Evolutionary conservation across 2,888 invertebrate genomes (phyloP).

Genomic region (Eupithecia exiguata): DNA sequence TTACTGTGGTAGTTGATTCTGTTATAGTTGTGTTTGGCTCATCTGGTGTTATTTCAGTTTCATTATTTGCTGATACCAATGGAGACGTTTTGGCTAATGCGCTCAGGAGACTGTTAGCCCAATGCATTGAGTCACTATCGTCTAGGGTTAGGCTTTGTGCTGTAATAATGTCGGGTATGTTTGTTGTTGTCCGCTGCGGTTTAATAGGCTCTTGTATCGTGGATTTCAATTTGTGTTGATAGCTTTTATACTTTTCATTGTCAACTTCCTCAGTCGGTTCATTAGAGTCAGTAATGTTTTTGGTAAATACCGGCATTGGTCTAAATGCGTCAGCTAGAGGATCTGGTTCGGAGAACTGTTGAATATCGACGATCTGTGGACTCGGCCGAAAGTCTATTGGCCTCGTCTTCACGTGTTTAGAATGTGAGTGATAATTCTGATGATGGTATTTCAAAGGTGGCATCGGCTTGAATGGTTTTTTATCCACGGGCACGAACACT

Average conservation of each 20-base stretch:
- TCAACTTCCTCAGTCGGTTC: conserved; percentile 46
- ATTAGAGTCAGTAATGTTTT: conserved; percentile 43
- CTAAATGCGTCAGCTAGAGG: conserved; percentile 68
- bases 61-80: conserved; percentile 55
- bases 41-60: conserved; percentile 48
- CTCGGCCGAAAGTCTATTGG: conserved; percentile 74
- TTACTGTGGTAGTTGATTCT: conserved; percentile 39
- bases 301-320: conserved; percentile 59
- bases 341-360: conserved; percentile 62
- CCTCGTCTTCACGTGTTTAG: conserved; percentile 58
- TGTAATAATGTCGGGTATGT: conserved; percentile 72
- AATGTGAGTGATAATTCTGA: conserved; percentile 48
- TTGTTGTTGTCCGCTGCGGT: conserved; percentile 59
- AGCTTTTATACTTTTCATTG: conserved; percentile 55
- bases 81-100: conserved; percentile 77
- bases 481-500: conserved; percentile 77
- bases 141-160: conserved; percentile 53
- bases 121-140: conserved; percentile 59
- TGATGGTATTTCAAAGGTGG: conserved; percentile 68
- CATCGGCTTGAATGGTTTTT: conserved; percentile 79
- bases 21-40: conserved; percentile 48
- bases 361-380: conserved; percentile 71
- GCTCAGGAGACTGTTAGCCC: conserved; percentile 67
- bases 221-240: conserved; percentile 62
- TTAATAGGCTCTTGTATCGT: conserved; percentile 65